phyloP scores from a whole-genome alignment of 2,888 invertebrate species.

The Deroplatys truncata region DNA sequence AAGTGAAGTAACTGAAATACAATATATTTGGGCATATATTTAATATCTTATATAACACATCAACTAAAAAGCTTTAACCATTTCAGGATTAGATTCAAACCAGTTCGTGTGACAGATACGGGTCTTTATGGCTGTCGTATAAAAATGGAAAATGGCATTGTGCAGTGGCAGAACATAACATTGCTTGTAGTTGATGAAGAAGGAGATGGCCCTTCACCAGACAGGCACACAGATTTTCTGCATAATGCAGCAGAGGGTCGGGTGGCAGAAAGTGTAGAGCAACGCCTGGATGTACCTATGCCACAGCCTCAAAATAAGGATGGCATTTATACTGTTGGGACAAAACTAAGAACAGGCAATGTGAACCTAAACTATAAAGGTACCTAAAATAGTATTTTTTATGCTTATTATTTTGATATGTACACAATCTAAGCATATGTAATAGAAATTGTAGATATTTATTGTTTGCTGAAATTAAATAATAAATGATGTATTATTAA shows the following conservation, averaged over 20 bases:
- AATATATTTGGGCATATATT: neutral
- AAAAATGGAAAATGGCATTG: conserved; percentile 16
- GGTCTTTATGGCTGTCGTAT: conserved; percentile 48
- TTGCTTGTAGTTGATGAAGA: conserved; percentile 27
- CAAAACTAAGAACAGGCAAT: neutral
- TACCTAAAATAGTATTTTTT: neutral
- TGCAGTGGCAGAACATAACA: conserved; percentile 35
- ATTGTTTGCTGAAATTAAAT: neutral
- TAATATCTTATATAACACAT: neutral
- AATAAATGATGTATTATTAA: no score
- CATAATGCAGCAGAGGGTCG: conserved; percentile 19
- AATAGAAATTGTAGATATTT: neutral
- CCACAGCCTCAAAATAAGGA: neutral
- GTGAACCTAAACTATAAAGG: neutral
- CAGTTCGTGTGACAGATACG: conserved; percentile 48
- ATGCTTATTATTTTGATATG: neutral
- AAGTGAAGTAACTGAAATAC: no score
- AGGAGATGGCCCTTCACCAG: neutral
- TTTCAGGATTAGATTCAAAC: conserved; percentile 46
- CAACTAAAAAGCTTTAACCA: conserved; percentile 29
- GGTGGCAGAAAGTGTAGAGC: neutral
- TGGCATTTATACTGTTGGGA: neutral
- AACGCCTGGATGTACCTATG: neutral
- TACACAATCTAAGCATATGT: neutral
- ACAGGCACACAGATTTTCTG: neutral